Conservation (phyloP, 2,113 vertebrate species). For the Callopanchax toddi region DNA sequence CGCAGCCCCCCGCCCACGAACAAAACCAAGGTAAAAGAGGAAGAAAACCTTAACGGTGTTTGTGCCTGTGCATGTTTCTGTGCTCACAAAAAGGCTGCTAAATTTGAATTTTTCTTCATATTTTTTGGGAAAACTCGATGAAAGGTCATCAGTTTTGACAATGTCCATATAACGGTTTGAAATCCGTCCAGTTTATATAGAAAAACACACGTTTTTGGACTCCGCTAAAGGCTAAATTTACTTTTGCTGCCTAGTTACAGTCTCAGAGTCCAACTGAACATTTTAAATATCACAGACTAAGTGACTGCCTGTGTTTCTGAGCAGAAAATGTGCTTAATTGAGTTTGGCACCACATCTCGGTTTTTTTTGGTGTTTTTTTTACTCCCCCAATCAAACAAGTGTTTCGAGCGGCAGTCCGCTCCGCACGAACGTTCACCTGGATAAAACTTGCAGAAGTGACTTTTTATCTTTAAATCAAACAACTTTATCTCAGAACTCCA, state of each 20-base stretch:
- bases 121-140: too few relatives aligned
- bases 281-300: not conserved
- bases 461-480: conserved; percentile 31
- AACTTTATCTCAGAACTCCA: conserved; percentile 53
- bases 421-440: not conserved
- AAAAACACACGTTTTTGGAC: too few relatives aligned
- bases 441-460: conserved; percentile 7
- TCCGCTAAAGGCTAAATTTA: too few relatives aligned
- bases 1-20: conserved; percentile 89
- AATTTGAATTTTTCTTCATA: too few relatives aligned
- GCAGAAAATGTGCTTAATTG: conserved; percentile 25
- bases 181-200: too few relatives aligned
- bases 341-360: conserved; percentile 8
- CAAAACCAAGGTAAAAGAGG: conserved; percentile 91
- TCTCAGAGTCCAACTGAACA: not conserved
- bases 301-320: conserved; percentile 2
- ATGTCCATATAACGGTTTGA: too few relatives aligned
- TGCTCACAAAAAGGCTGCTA: not conserved
- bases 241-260: not conserved
- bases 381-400: conserved; percentile 26
- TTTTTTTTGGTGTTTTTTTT: not conserved
- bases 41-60: conserved; percentile 19
- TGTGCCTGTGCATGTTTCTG: conserved; percentile 12
- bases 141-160: too few relatives aligned
- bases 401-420: not conserved